A percentile compares a stretch with the other conserved stretches of the same genome.
Evolutionary conservation across 2,888 invertebrate genomes (phyloP).

Genomic region (Campoletis raptor): DNA sequence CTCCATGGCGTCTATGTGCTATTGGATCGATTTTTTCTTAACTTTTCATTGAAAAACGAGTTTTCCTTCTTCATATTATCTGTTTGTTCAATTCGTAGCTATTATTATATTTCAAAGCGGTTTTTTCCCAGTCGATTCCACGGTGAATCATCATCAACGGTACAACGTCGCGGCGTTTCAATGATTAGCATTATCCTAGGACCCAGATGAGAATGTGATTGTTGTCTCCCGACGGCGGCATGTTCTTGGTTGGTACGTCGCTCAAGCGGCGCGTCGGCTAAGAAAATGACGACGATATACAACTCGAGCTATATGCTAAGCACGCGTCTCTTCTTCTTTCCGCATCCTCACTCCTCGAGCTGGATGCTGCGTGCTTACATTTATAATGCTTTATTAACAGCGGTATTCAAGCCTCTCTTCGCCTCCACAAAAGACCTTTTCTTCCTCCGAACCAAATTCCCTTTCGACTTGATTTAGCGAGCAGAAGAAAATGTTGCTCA

Average conservation of each 20-base stretch:
- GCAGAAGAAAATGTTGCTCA: conserved; percentile 21
- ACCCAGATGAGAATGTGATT: conserved; percentile 84
- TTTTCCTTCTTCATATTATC: background rate
- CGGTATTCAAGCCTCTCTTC: conserved; percentile 63
- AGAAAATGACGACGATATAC: conserved; percentile 77
- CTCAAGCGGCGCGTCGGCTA: conserved; percentile 72
- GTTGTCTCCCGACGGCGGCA: conserved; percentile 79
- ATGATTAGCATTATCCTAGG: conserved; percentile 83
- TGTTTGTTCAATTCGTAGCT: background rate
- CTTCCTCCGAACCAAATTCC: conserved; percentile 11
- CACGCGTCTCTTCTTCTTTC: conserved; percentile 79
- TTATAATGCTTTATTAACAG: conserved; percentile 84
- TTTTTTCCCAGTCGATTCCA: conserved; percentile 53
- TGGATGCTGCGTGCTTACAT: conserved; percentile 81
- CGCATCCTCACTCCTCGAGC: conserved; percentile 69
- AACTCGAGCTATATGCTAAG: conserved; percentile 83
- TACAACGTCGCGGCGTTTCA: conserved; percentile 84
- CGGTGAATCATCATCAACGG: conserved; percentile 72
- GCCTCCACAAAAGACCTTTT: conserved; percentile 13
- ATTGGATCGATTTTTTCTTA: background rate
- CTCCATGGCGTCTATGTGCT: background rate
- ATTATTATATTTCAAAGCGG: conserved; percentile 31
- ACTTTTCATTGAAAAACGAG: background rate
- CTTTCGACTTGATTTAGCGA: conserved; percentile 46
- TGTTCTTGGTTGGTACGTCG: conserved; percentile 70